These are phyloP conservation scores for Paradisaea rubra DNA, from an alignment of 2,113 vertebrate genomes.

Conservation along the genomic window DNA sequence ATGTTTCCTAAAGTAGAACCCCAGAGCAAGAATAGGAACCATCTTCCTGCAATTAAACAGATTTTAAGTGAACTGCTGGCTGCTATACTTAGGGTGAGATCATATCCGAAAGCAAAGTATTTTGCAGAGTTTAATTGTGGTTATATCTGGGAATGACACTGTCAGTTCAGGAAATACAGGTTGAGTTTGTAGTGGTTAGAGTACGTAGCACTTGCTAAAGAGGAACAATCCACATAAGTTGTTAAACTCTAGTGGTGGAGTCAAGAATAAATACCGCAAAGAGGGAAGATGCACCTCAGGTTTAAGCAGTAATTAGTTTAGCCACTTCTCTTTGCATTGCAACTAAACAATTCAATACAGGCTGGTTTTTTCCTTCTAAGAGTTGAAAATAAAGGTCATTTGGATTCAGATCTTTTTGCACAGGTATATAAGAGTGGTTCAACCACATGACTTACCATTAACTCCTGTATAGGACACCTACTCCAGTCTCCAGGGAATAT, in stretches of 20 bases:
- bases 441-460: background rate
- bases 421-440: background rate
- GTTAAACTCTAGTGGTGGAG: background rate
- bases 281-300: background rate
- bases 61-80: background rate
- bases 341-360: background rate
- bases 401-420: background rate
- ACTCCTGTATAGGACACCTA: background rate
- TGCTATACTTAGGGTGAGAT: background rate
- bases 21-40: background rate
- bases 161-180: background rate
- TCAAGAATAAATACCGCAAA: background rate
- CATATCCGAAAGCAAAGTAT: background rate
- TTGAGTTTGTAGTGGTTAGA: background rate
- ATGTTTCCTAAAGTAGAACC: constrained; percentile 1
- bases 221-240: background rate
- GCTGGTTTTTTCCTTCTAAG: background rate
- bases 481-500: background rate
- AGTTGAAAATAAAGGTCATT: background rate
- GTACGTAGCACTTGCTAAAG: background rate
- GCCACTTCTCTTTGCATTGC: background rate
- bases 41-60: background rate
- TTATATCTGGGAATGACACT: background rate
- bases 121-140: background rate
- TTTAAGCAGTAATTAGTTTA: background rate